Evolutionary conservation across 1,140 invertebrate species (phyloP), one percentile per base, ranked within the genome.

Genomic region (Papilio polyxenes): DNA sequence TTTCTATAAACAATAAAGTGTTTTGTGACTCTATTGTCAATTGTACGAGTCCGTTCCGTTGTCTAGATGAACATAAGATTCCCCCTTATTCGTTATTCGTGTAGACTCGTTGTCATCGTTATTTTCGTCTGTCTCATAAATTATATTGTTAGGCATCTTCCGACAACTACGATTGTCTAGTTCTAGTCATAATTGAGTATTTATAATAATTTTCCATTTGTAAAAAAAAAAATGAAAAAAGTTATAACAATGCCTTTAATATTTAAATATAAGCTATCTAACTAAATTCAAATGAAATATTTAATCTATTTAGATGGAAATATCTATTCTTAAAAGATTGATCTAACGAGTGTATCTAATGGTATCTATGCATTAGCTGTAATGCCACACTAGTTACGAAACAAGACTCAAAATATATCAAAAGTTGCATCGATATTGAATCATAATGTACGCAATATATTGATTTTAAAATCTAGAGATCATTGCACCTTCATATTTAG

Each of bases 21-120:
- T 72, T 72, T 72, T 72, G 56, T 59, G 56, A 59, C 56, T 56
- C 49, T 53, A 53, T 59, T 59, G 17, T 59, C n/a, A n/a, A 59
- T 59, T 59, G 56, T 6, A 20, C 56, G 17, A 59, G 56, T 59
- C n/a, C 6, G 53, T 17, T 59, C n/a, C 6, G 53, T 17, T 59
- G n/a, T 59, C 56, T 59, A 59, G n/a, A 59, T 59, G 17, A n/a
- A n/a, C 56, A 20, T 59, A 59, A 59, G 56, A 59, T 59, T 59
- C 56, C 17, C n/a, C 56, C 23, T 31, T 31, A 31, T 31, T 31
- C 23, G 23, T 59, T 59, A 59, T 59, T 59, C 56, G 56, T 59
- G 56, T 20, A 59, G 56, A 9, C n/a, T 59, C 23, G 23, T 31
- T 8, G 56, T 59, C 17, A n/a, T 59, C n/a, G 17, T 59, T 59